Evolutionary conservation across 92 coral and sea anemone species (phyloP).

Genomic region (Chrysogorgia sp.): DNA sequence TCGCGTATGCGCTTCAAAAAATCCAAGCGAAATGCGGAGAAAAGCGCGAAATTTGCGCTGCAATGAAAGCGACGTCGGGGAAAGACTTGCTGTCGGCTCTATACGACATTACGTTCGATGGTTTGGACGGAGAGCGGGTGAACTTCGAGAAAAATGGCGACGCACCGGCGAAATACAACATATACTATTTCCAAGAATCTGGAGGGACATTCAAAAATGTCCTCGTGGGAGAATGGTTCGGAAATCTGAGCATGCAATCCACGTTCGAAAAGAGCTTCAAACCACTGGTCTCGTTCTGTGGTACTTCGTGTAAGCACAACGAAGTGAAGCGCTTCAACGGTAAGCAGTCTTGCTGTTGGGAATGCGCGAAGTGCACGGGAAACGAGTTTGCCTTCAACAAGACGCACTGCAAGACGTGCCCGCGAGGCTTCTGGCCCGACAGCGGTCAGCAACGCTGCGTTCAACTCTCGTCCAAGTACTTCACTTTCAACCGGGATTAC

Average conservation of each 20-base stretch:
- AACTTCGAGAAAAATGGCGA: constrained; percentile 80
- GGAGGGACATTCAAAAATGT: constrained; percentile 56
- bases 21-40: constrained; percentile 69
- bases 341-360: constrained; percentile 85
- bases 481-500: constrained; percentile 54
- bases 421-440: constrained; percentile 80
- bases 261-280: constrained; percentile 17
- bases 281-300: constrained; percentile 70
- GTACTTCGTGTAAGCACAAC: constrained; percentile 62
- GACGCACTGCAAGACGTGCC: constrained; percentile 74
- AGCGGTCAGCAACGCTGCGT: constrained; percentile 63
- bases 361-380: constrained; percentile 76
- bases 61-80: constrained; percentile 78
- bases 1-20: constrained; percentile 86
- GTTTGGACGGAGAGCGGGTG: constrained; percentile 71
- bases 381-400: constrained; percentile 68
- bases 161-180: constrained; percentile 77
- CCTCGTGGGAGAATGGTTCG: constrained; percentile 77
- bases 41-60: constrained; percentile 51
- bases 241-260: constrained; percentile 51
- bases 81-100: constrained; percentile 62
- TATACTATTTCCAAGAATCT: constrained; percentile 62
- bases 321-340: constrained; percentile 78
- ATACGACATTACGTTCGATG: constrained; percentile 66
- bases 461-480: constrained; percentile 63